phyloP scores from a whole-genome alignment of 2,888 invertebrate genomes.

The Acrobasis consociella region DNA sequence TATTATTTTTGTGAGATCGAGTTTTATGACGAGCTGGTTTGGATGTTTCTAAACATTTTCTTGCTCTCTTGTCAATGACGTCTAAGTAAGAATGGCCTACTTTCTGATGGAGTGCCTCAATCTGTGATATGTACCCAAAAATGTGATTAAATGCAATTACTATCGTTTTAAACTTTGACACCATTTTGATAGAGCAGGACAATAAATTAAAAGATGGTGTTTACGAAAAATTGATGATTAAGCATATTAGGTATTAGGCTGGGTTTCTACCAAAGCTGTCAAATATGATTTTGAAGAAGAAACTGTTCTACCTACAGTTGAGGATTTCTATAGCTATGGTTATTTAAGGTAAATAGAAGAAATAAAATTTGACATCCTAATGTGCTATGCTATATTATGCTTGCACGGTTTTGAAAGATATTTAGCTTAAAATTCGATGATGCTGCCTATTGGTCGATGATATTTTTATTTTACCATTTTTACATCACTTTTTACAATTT shows the following conservation, averaged over 20 bases:
- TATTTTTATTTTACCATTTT: conserved; percentile 1
- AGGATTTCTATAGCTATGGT: too few relatives aligned
- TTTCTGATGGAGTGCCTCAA: conserved; percentile 38
- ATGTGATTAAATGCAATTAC: conserved; percentile 59
- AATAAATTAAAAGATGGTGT: conserved; percentile 40
- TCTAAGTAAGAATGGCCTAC: conserved; percentile 21
- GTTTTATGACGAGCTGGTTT: conserved; percentile 19
- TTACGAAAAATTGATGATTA: conserved; percentile 17
- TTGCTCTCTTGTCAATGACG: conserved; percentile 29
- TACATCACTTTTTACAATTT: conserved; percentile 13
- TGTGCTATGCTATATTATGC: background rate
- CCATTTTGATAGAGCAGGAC: conserved; percentile 43
- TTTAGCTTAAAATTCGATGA: conserved; percentile 12
- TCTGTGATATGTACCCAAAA: conserved; percentile 56
- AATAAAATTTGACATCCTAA: background rate
- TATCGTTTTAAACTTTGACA: conserved; percentile 46
- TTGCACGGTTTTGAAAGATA: background rate
- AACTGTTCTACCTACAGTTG: background rate
- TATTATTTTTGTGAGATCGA: conserved; percentile 18
- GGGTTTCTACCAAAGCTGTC: background rate
- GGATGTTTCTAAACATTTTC: conserved; percentile 15
- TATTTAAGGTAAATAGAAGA: background rate
- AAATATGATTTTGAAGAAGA: background rate
- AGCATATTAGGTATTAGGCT: background rate
- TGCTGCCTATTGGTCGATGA: conserved; percentile 27